A percentile compares a stretch with the other conserved stretches of the same genome.
phyloP scores from a whole-genome alignment of 2,797 vertebrate species.

The Pangasius djambal region DNA sequence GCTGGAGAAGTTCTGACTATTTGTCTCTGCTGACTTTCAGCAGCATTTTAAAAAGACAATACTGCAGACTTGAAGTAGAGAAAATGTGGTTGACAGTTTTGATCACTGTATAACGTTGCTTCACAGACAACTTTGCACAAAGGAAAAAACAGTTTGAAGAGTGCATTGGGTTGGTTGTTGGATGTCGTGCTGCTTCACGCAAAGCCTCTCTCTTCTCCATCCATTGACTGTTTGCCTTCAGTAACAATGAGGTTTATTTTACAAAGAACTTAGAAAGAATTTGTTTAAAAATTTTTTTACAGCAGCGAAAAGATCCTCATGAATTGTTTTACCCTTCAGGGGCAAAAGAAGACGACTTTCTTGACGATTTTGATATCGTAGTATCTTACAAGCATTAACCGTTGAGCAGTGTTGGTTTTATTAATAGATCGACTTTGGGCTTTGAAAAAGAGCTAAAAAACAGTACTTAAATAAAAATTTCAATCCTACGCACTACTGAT shows the following conservation, averaged over 20 bases:
- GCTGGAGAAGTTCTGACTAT: not conserved
- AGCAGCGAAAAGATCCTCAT: not conserved
- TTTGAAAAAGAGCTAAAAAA: not conserved
- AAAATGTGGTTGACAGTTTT: not conserved
- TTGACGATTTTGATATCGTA: not conserved
- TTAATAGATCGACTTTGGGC: not conserved
- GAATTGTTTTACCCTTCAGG: not conserved
- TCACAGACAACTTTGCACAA: not conserved
- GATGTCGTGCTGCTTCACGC: not conserved
- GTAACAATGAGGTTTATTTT: conserved; percentile 1
- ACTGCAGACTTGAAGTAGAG: not conserved
- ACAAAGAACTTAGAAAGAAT: not conserved
- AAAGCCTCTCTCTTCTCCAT: not conserved
- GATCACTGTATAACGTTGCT: not conserved
- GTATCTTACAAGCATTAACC: not conserved
- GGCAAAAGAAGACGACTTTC: not conserved
- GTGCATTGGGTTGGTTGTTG: not conserved
- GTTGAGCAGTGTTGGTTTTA: not conserved
- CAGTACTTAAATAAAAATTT: not conserved
- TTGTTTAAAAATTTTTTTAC: not conserved
- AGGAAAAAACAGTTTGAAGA: not conserved
- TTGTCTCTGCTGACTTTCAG: not conserved
- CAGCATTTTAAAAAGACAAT: not conserved
- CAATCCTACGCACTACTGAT: not conserved
- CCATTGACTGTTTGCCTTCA: not conserved